Percentiles rank a stretch among this genome's conserved stretches.
Conservation (phyloP, 2,888 invertebrate genomes). For the Sthenelais limicola region DNA sequence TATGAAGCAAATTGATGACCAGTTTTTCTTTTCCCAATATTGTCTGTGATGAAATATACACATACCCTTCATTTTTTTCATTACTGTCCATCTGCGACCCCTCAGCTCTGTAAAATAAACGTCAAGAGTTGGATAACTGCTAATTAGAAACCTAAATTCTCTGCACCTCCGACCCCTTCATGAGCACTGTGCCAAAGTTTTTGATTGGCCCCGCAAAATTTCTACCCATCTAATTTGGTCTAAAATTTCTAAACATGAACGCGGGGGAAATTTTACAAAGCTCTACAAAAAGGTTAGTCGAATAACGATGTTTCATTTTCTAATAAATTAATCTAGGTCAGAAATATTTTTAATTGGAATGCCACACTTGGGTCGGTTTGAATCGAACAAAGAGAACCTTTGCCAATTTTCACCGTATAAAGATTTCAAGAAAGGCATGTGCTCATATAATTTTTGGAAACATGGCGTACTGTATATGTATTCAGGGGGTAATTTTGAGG, state of each 20-base stretch:
- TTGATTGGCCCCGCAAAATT: not conserved
- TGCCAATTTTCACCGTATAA: too few species aligned
- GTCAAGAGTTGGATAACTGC: slow-evolving; percentile 37
- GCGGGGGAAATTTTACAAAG: too few species aligned
- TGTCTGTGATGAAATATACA: slow-evolving; percentile 35
- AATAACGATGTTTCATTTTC: not conserved
- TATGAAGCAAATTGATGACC: too few species aligned
- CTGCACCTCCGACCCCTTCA: slow-evolving; percentile 37
- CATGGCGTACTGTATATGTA: too few species aligned
- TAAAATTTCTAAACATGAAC: not conserved
- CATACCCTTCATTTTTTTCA: slow-evolving; percentile 40
- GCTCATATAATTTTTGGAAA: too few species aligned
- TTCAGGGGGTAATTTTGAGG: too few species aligned
- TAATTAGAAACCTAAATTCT: not conserved
- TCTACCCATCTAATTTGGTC: not conserved
- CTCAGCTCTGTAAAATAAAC: slow-evolving; percentile 39
- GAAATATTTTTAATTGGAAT: not conserved
- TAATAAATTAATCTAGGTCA: not conserved
- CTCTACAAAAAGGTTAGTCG: not conserved
- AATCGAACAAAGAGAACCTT: too few species aligned
- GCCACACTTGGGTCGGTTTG: slow-evolving; percentile 37
- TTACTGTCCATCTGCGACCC: slow-evolving; percentile 39
- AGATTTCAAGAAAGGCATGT: too few species aligned
- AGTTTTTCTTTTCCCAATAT: too few species aligned
- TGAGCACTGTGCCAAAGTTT: slow-evolving; percentile 34